Conservation (phyloP, 2,888 invertebrate species). For the Ischnus inquisitorius region DNA sequence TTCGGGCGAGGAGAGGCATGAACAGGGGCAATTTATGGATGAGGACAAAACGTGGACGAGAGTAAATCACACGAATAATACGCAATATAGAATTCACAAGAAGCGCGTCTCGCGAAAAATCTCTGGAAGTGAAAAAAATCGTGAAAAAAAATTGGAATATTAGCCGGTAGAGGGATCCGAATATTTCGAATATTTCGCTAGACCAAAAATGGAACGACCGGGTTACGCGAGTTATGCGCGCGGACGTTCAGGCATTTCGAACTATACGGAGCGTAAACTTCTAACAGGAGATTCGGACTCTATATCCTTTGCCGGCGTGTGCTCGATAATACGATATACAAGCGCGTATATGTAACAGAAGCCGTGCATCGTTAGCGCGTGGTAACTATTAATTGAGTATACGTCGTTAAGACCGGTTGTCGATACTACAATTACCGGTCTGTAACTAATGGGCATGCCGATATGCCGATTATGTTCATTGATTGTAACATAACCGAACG, state of each 20-base stretch:
- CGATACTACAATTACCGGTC: conserved; percentile 19
- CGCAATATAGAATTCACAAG: no score
- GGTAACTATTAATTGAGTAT: conserved; percentile 52
- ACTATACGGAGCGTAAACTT: conserved; percentile 67
- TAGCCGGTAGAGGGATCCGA: background rate
- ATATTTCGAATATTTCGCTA: background rate
- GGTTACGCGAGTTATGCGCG: conserved; percentile 44
- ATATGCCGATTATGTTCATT: background rate
- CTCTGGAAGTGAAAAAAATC: background rate
- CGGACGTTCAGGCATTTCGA: conserved; percentile 58
- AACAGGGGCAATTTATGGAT: background rate
- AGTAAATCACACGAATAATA: no score
- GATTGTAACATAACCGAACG: background rate
- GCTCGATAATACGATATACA: conserved; percentile 26
- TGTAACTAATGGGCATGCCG: conserved; percentile 9
- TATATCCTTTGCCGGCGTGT: conserved; percentile 41
- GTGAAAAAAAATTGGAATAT: background rate
- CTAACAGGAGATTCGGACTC: conserved; percentile 56
- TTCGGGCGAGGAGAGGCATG: background rate
- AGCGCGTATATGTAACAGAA: conserved; percentile 27
- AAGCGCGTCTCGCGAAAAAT: background rate
- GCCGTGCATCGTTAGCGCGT: conserved; percentile 36
- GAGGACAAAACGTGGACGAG: no score
- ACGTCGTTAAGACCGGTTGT: conserved; percentile 45
- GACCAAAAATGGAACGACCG: conserved; percentile 22